phyloP scores from a whole-genome alignment of 2,888 invertebrate genomes.

The Ichneumon xanthorius region DNA sequence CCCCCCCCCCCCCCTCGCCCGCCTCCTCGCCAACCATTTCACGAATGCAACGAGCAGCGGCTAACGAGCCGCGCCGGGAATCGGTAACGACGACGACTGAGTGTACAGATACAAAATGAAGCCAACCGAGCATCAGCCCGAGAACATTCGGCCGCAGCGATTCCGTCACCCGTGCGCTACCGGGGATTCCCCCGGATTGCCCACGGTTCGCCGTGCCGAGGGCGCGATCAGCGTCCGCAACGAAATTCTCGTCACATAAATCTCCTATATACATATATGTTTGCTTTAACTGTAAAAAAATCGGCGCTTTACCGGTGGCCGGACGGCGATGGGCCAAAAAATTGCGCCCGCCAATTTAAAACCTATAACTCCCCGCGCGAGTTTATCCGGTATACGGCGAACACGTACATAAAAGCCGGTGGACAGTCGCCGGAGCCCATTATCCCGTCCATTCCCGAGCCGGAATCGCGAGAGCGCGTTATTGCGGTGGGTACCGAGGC shows the following conservation, averaged over 20 bases:
- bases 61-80: constrained; percentile 42
- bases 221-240: constrained; percentile 40
- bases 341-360: constrained; percentile 50
- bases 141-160: constrained; percentile 20
- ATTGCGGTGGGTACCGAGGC: constrained; percentile 31
- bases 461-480: constrained; percentile 39
- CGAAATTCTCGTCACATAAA: constrained; percentile 15
- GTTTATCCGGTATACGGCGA: neutral
- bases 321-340: constrained; percentile 53
- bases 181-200: neutral
- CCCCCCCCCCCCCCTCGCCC: neutral
- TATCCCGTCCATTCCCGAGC: neutral
- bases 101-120: constrained; percentile 36
- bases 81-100: constrained; percentile 11
- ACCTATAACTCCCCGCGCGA: neutral
- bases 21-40: neutral
- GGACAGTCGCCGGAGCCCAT: neutral
- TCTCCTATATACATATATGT: neutral
- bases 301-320: constrained; percentile 28
- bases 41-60: constrained; percentile 67
- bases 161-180: constrained; percentile 12
- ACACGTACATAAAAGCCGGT: constrained; percentile 16
- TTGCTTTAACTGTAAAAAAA: constrained; percentile 18
- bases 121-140: constrained; percentile 18
- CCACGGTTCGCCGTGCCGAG: neutral